Conservation (phyloP, 1,140 invertebrate genomes). For the Zophobas morio region DNA sequence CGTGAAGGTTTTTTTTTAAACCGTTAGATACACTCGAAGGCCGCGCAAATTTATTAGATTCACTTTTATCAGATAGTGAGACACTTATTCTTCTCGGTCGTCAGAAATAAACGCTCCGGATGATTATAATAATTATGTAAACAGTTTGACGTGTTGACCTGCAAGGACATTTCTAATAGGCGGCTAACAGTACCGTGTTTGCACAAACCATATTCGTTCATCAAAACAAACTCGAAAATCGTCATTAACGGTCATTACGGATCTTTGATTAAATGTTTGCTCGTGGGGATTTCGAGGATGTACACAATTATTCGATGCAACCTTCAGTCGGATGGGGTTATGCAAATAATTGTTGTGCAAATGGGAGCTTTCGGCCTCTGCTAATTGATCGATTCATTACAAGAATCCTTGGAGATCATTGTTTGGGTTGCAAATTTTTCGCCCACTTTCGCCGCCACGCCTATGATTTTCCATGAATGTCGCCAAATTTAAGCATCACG, state of each 20-base stretch:
- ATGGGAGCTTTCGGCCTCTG: conserved; percentile 1
- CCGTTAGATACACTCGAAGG: conserved; percentile 48
- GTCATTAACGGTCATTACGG: conserved; percentile 22
- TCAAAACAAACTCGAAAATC: conserved; percentile 17
- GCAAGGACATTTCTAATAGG: conserved; percentile 35
- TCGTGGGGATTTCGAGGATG: conserved; percentile 1
- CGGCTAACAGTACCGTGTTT: conserved; percentile 36
- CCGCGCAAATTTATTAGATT: conserved; percentile 30
- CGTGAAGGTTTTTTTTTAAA: conserved; percentile 47
- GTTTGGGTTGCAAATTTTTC: neutral
- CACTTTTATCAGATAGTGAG: conserved; percentile 34
- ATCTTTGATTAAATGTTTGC: conserved; percentile 13
- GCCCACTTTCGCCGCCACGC: neutral
- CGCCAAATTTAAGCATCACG: no score
- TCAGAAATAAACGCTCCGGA: neutral
- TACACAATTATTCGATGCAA: neutral
- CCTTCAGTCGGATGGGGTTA: neutral
- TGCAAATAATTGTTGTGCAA: conserved; percentile 8
- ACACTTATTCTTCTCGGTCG: conserved; percentile 25
- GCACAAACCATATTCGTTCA: conserved; percentile 13
- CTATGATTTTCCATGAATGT: no score
- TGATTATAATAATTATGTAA: conserved; percentile 38
- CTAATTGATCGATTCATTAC: conserved; percentile 5
- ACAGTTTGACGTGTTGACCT: conserved; percentile 30
- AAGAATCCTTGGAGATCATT: neutral